Percentiles rank a stretch among this genome's conserved stretches.
These are phyloP conservation scores for Delia radicum DNA, from an alignment of 1,140 invertebrate species.

Conservation along the genomic window DNA sequence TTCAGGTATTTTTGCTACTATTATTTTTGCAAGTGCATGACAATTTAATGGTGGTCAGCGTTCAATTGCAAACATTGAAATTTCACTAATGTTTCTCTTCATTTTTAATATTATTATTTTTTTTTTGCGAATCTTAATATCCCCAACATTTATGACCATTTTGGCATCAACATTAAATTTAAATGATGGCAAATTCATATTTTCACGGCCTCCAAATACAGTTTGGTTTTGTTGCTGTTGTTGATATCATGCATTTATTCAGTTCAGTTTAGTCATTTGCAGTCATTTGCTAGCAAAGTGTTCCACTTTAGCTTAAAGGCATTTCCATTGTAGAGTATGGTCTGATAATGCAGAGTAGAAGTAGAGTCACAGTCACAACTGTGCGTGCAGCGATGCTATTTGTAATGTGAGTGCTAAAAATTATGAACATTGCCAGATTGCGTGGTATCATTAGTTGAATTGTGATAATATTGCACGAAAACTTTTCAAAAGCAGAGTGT, in stretches of 20 bases:
- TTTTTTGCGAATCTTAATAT: not conserved
- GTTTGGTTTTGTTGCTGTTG: not conserved
- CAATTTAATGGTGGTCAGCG: not conserved
- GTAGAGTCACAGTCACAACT: not conserved
- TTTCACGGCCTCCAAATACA: slow-evolving; percentile 9
- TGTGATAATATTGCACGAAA: slow-evolving; percentile 16
- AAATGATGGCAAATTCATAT: slow-evolving; percentile 19
- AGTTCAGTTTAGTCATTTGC: not conserved
- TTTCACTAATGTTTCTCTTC: not conserved
- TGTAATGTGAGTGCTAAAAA: slow-evolving; percentile 20
- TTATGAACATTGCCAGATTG: slow-evolving; percentile 18
- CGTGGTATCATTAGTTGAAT: slow-evolving; percentile 23
- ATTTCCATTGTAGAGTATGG: not conserved
- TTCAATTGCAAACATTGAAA: not conserved
- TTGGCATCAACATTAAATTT: slow-evolving; percentile 20
- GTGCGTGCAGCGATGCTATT: slow-evolving; percentile 14
- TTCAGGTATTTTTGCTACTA: too few relatives aligned
- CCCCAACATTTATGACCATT: slow-evolving; percentile 12
- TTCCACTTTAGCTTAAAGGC: not conserved
- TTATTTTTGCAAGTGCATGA: not conserved
- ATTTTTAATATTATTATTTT: not conserved
- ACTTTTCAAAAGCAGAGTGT: not conserved
- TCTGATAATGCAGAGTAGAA: not conserved
- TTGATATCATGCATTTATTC: not conserved
- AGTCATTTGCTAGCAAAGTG: not conserved